A percentile compares a stretch with the other conserved stretches of the same genome.
phyloP scores from a whole-genome alignment of 2,888 invertebrate genomes.

The Liposcelis brunnea region DNA sequence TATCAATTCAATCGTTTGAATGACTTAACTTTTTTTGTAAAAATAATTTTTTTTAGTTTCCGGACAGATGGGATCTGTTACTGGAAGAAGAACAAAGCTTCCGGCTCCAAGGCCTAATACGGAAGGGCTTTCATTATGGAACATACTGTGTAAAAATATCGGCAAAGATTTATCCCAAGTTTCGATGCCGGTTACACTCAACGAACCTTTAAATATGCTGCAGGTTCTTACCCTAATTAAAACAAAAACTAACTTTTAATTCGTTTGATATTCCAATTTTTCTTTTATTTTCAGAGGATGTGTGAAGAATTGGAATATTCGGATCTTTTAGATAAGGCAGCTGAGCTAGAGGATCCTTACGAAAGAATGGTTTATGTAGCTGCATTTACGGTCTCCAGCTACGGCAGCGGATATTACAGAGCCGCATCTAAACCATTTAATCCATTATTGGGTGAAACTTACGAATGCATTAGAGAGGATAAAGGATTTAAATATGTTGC shows the following conservation, averaged over 20 bases:
- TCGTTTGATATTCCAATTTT: constrained; percentile 5
- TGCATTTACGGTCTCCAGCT: constrained; percentile 67
- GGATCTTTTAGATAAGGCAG: constrained; percentile 59
- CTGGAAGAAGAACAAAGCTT: constrained; percentile 46
- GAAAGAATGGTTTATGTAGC: constrained; percentile 61
- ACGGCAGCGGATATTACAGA: constrained; percentile 51
- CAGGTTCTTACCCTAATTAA: constrained; percentile 32
- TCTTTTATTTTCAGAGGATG: constrained; percentile 36
- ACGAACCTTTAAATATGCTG: constrained; percentile 66
- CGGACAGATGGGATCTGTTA: constrained; percentile 18
- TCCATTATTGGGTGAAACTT: constrained; percentile 66
- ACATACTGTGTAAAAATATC: constrained; percentile 61
- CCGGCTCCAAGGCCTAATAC: constrained; percentile 54
- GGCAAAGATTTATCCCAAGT: constrained; percentile 74
- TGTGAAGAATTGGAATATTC: constrained; percentile 75
- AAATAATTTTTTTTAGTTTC: background rate
- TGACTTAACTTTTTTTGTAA: no score
- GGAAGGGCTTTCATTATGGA: constrained; percentile 64
- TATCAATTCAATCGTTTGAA: no score
- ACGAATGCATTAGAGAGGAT: constrained; percentile 61
- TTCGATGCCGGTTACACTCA: constrained; percentile 72
- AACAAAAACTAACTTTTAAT: background rate
- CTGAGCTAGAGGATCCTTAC: constrained; percentile 41
- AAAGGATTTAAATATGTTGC: constrained; percentile 59
- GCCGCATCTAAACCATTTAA: constrained; percentile 76